A percentile compares a stretch with the other conserved stretches of the same genome.
phyloP scores from a whole-genome alignment of 2,797 vertebrate species.

The Sitta carolinensis region DNA sequence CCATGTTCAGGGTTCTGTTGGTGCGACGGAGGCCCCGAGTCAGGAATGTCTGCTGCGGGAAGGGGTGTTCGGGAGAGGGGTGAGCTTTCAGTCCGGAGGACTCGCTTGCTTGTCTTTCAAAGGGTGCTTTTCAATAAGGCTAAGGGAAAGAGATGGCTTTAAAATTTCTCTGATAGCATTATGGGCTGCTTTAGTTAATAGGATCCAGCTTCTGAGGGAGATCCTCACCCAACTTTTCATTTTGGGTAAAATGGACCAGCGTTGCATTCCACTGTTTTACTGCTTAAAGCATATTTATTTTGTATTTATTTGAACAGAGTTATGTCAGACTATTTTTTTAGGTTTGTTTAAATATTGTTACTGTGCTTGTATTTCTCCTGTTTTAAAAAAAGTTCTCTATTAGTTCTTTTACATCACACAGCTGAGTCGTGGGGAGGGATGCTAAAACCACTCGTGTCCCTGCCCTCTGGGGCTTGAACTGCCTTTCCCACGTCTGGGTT shows the following conservation, averaged over 20 bases:
- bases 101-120: slow-evolving; percentile 5
- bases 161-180: slow-evolving; percentile 29
- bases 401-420: slow-evolving; percentile 56
- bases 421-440: background rate
- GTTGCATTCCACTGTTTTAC: slow-evolving; percentile 78
- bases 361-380: slow-evolving; percentile 73
- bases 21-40: background rate
- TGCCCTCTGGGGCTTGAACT: background rate
- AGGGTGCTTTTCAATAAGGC: slow-evolving; percentile 41
- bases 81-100: background rate
- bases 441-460: background rate
- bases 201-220: slow-evolving; percentile 24
- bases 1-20: background rate
- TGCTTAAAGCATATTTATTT: slow-evolving; percentile 84
- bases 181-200: slow-evolving; percentile 20
- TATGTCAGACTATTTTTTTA: slow-evolving; percentile 82
- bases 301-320: slow-evolving; percentile 84
- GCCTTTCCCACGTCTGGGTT: background rate
- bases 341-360: slow-evolving; percentile 79
- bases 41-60: background rate
- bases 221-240: slow-evolving; percentile 7
- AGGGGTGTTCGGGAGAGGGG: background rate
- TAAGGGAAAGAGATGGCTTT: slow-evolving; percentile 7
- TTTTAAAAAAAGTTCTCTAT: slow-evolving; percentile 63
- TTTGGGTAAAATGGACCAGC: slow-evolving; percentile 66